These are phyloP conservation scores for Rhaphigaster nebulosa DNA, from an alignment of 2,888 invertebrate species.

Conservation along the genomic window DNA sequence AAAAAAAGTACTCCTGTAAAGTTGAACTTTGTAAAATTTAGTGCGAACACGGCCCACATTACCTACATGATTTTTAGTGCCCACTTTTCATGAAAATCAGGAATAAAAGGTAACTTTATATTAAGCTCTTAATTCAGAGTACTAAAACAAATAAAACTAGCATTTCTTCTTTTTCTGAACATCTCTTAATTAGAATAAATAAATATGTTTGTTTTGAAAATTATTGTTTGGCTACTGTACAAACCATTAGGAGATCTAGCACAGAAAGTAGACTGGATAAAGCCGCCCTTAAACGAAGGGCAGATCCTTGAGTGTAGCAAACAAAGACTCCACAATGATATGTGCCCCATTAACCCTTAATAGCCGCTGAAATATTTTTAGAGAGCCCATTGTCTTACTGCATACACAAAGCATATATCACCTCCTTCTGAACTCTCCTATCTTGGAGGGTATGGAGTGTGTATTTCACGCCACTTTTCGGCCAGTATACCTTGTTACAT, in stretches of 20 bases:
- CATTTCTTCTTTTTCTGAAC: too few species aligned
- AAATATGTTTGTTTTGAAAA: neutral
- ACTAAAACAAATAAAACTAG: too few species aligned
- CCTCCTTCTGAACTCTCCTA: neutral
- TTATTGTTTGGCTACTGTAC: conserved; percentile 8
- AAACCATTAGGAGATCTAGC: neutral
- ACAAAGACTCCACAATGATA: conserved; percentile 41
- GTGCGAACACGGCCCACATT: too few species aligned
- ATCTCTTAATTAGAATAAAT: too few species aligned
- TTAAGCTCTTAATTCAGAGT: too few species aligned
- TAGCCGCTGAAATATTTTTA: conserved; percentile 51
- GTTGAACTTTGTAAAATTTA: too few species aligned
- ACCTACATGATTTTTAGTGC: too few species aligned
- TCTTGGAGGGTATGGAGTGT: neutral
- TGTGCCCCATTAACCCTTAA: conserved; percentile 53
- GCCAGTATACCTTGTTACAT: neutral
- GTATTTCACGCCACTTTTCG: neutral
- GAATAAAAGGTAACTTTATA: too few species aligned
- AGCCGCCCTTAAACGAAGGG: neutral
- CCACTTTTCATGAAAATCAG: too few species aligned
- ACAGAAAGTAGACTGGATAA: neutral
- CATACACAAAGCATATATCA: conserved; percentile 52
- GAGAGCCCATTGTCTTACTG: conserved; percentile 53
- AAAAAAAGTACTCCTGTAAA: too few species aligned
- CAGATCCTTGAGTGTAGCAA: neutral